Base-by-base conservation (phyloP, 1,140 invertebrate genomes). In the Drosophila mauritiana region DNA sequence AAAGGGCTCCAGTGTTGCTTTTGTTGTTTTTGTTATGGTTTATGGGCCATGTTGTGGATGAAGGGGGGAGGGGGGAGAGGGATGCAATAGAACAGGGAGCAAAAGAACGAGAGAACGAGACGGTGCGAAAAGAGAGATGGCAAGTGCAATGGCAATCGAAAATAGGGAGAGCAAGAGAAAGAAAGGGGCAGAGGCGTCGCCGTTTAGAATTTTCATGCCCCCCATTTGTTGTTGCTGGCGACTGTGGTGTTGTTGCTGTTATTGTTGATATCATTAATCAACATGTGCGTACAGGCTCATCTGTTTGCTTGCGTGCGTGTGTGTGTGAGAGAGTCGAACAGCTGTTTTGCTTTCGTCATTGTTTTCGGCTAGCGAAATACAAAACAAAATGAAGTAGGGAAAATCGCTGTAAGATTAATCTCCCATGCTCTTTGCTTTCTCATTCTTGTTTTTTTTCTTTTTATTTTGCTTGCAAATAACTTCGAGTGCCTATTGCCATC, bases 301-400 rank as follows among this genome's bases (percentile, higher is more conserved):
- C 51, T 51, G 31, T 51, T 15, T 45, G 53, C 13, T 22, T 45
- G 55, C 22, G 11, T 40, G 37, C 42, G 1, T 51, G 40, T 42
- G 40, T 42, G 48, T 20, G n/a, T 37, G 48, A 52, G 39, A 39
- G 45, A 36, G 43, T 51, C 39, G 42, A 77, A 77, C 74, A 77
- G 74, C 74, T 77, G 74, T 77, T 77, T 61, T 55, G 63, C 56
- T 70, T 37, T 77, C 74, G 63, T 77, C 73, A 77, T 77, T 68
- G 39, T 49, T 57, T 77, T 59, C 31, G 27, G 27, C 4, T 45
- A 40, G 37, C 34, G 15, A 46, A 48, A 75, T 45, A 17, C 31
- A 45, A 10, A 45, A 45, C 37, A 55, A 20, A 15, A 31, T 31
- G 31, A 31, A 52, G 36, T 17, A 31, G 31, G 48, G 25, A 58